Percentiles rank a stretch among this genome's conserved stretches.
These are phyloP conservation scores for Lypha dubia DNA, from an alignment of 2,888 invertebrate genomes.

Conservation along the genomic window DNA sequence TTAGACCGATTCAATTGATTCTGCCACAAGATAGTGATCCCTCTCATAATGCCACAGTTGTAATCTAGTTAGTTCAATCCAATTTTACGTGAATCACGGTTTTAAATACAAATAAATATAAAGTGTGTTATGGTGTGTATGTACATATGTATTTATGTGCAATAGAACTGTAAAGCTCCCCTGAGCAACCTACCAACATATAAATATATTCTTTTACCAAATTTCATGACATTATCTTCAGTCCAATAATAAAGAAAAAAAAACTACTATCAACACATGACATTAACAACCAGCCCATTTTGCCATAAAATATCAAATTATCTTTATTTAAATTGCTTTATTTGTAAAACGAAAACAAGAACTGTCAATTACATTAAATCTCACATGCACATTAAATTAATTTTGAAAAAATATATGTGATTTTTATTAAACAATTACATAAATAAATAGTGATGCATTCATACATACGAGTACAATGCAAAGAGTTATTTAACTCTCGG, in stretches of 20 bases:
- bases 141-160: too few species aligned
- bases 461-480: background rate
- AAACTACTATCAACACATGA: constrained; percentile 3
- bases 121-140: too few species aligned
- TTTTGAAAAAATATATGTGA: constrained; percentile 38
- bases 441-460: background rate
- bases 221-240: constrained; percentile 25
- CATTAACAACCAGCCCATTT: constrained; percentile 1
- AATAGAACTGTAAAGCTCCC: too few species aligned
- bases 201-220: constrained; percentile 1
- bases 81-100: too few species aligned
- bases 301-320: constrained; percentile 28
- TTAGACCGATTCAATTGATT: too few species aligned
- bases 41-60: too few species aligned
- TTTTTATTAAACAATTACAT: constrained; percentile 16
- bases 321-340: background rate
- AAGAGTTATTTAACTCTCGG: constrained; percentile 17
- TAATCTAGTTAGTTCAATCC: too few species aligned
- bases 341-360: constrained; percentile 33
- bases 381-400: constrained; percentile 39
- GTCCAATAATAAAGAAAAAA: background rate
- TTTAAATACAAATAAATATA: too few species aligned
- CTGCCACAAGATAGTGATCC: too few species aligned
- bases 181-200: background rate
- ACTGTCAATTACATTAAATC: constrained; percentile 60